Evolutionary conservation across 2,888 invertebrate genomes (phyloP).

Genomic region (Nipponacmea schrenckii): DNA sequence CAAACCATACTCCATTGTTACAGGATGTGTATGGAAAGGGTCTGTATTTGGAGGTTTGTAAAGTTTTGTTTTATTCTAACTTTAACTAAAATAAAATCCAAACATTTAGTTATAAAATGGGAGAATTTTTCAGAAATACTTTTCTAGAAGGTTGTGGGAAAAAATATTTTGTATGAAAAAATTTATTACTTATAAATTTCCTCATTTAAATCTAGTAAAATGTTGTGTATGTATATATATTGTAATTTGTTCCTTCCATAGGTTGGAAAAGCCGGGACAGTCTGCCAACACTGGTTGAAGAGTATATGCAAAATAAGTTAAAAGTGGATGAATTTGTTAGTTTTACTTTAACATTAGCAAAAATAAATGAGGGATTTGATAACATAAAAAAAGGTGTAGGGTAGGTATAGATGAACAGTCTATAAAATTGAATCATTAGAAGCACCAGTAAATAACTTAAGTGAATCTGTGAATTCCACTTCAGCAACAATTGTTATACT

Average conservation of each 20-base stretch:
- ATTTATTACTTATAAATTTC: too few species aligned
- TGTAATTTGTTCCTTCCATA: conserved; percentile 40
- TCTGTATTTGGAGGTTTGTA: conserved; percentile 70
- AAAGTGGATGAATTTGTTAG: conserved; percentile 94
- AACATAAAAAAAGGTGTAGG: conserved; percentile 84
- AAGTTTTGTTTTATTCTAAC: background rate
- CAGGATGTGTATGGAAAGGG: conserved; percentile 90
- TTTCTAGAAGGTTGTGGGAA: too few species aligned
- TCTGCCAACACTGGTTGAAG: conserved; percentile 81
- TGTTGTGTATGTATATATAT: too few species aligned
- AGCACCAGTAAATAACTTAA: too few species aligned
- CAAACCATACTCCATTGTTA: conserved; percentile 97
- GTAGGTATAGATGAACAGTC: conserved; percentile 44
- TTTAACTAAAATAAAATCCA: too few species aligned
- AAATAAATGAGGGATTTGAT: conserved; percentile 93
- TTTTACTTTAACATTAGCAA: conserved; percentile 79
- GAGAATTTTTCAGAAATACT: too few species aligned
- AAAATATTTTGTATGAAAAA: too few species aligned
- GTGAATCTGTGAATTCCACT: too few species aligned
- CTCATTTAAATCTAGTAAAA: too few species aligned
- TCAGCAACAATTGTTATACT: too few species aligned
- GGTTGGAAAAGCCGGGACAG: conserved; percentile 94
- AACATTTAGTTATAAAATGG: background rate
- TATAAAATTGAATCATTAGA: too few species aligned
- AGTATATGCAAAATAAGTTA: conserved; percentile 84